phyloP scores from a whole-genome alignment of 2,113 vertebrate genomes.

The Dicrurus megarhynchus region DNA sequence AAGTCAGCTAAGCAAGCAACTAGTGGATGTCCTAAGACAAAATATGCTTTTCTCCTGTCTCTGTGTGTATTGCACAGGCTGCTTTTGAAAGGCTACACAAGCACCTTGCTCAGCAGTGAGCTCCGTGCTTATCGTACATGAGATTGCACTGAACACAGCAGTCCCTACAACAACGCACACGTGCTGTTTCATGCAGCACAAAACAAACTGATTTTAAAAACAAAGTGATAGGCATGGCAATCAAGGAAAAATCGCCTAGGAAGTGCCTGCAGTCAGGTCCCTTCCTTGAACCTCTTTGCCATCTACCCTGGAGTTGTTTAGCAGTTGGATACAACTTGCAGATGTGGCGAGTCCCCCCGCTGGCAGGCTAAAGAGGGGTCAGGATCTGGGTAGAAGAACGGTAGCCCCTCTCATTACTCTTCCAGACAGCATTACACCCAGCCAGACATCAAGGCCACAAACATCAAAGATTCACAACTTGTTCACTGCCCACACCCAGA shows the following conservation, averaged over 20 bases:
- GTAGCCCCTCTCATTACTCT: neutral
- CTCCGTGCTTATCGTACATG: fast-evolving
- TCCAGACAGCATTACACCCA: neutral
- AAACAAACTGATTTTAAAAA: neutral
- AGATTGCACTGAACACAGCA: neutral
- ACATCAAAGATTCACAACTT: neutral
- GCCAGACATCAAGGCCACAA: neutral
- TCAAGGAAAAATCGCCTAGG: neutral
- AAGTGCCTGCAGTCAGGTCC: neutral
- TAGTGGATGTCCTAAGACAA: neutral
- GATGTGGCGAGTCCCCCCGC: fast-evolving
- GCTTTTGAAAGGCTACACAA: neutral
- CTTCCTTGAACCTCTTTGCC: neutral
- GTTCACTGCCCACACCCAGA: neutral
- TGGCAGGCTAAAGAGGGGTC: neutral
- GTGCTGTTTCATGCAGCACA: neutral
- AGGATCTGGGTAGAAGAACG: neutral
- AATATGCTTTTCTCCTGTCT: neutral
- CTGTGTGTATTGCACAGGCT: neutral
- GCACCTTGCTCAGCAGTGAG: fast-evolving
- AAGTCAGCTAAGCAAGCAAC: neutral
- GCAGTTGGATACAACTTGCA: fast-evolving
- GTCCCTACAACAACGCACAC: fast-evolving
- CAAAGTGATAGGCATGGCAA: fast-evolving
- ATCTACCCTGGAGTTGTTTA: neutral